Base-by-base conservation (phyloP, 37 sponge, comb jelly and placozoan species). In the Aphrocallistes beatrix region DNA sequence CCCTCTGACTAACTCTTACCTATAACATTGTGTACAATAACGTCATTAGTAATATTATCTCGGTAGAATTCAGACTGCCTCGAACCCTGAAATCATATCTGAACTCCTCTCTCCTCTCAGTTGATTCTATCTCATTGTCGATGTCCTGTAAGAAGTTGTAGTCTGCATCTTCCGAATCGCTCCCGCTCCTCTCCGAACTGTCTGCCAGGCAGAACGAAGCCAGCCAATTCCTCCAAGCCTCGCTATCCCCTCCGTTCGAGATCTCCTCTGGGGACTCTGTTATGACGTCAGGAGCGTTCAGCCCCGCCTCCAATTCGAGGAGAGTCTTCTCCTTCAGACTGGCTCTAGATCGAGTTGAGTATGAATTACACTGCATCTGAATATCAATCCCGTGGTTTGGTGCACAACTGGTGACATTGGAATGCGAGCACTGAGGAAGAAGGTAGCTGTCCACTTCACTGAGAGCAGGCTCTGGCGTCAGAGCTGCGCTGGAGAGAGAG, bases 1-100 rank as follows among this genome's bases (percentile, higher is more conserved):
- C 75, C 34, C 75, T 60, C 75, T 60, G 75, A 60, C 75, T 60
- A 60, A 60, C 75, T 60, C 75, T 60, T 19, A 60, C 75, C 75
- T 60, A 60, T 6, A 30, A 60, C 10, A 16, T 42, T 16, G 13
- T 42, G n/a, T n/a, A n/a, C n/a, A n/a, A n/a, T n/a, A n/a, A n/a
- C n/a, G n/a, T n/a, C n/a, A n/a, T n/a, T n/a, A n/a, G n/a, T n/a
- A n/a, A n/a, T n/a, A n/a, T n/a, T n/a, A n/a, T n/a, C n/a, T n/a
- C 13, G 13, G 6, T 42, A 42, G 13, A 42, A 42, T 13, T 16
- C 45, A 42, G 45, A n/a, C n/a, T n/a, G 45, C 45, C 34, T 60
- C 75, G 10, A 1, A 60, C 75, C 21, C n/a, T 19, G 34, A 60
- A 60, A 28, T 60, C 75, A 30, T 60, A 60, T 60, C 75, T 60